Percentiles rank a stretch among this genome's conserved stretches.
These are phyloP conservation scores for Branchinecta sandiegonensis DNA, from an alignment of 2,888 invertebrate genomes.

Conservation along the genomic window DNA sequence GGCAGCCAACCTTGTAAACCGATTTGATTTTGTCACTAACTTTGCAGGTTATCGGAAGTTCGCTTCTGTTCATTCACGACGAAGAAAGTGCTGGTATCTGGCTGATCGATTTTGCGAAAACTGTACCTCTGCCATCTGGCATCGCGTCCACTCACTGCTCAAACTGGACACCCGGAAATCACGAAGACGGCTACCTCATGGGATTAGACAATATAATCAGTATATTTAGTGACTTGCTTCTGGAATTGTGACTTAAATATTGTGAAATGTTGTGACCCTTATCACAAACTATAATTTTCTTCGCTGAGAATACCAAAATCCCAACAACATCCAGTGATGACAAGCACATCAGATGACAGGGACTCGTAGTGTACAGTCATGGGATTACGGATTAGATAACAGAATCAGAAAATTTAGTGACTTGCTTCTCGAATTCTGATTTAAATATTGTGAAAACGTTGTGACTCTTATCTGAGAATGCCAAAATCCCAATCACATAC, in stretches of 20 bases:
- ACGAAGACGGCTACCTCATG: constrained; percentile 87
- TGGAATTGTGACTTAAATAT: constrained; percentile 11
- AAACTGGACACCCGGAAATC: constrained; percentile 79
- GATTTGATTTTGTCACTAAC: constrained; percentile 22
- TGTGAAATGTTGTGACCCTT: too few species aligned
- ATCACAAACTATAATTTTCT: too few species aligned
- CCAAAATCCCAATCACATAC: too few species aligned
- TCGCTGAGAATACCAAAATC: too few species aligned
- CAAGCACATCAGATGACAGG: too few species aligned
- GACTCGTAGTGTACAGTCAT: too few species aligned
- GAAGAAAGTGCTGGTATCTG: constrained; percentile 72
- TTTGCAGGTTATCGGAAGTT: constrained; percentile 70
- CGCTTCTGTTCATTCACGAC: constrained; percentile 87
- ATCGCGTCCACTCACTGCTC: constrained; percentile 59
- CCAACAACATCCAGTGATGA: too few species aligned
- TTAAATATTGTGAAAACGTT: too few species aligned
- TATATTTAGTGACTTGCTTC: constrained; percentile 43
- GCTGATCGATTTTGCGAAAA: constrained; percentile 97
- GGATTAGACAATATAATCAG: constrained; percentile 79
- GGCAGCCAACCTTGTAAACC: too few species aligned
- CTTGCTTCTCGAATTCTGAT: constrained; percentile 17
- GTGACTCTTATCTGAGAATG: too few species aligned
- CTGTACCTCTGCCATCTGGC: constrained; percentile 60
- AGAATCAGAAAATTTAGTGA: constrained; percentile 60
- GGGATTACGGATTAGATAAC: constrained; percentile 56